Base-by-base conservation (phyloP, 2,797 vertebrate genomes). In the Mus minutoides region DNA sequence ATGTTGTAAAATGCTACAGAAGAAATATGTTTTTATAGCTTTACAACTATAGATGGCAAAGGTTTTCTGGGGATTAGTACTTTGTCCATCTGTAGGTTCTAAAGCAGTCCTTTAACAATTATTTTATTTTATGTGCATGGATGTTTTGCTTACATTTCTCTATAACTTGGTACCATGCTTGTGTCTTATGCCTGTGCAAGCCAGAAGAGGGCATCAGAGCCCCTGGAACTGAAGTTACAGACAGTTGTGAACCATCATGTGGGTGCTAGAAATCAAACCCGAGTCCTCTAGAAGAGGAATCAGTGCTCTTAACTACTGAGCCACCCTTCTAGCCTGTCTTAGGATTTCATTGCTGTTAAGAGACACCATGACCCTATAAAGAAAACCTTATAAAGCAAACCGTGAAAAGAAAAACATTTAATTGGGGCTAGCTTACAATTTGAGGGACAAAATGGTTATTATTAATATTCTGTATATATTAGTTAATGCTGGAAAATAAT, bases 1-100 rank as follows among this genome's bases (percentile, higher is more conserved):
- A 75, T 96, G n/a, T 97, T 97, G 92, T 96, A 86, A 95, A 90
- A 92, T 96, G 64, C 91, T 93, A 29, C 86, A 84, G 79, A 87
- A 83, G 40, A 94, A 96, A 77, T 95, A 58, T 87, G 56, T 96
- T 86, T 49, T 78, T 95, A 16, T 93, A 96, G 92, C 69, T 93
- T 56, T 62, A 90, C 83, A 94, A 92, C 67, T 93, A 95, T 43
- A 95, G 60, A 91, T 96, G 58, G 49, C 94, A 94, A 91, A 43
- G 67, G 91, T 80, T 88, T 93, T 92, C 78, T 95, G 16, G 93
- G 75, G 87, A 94, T 93, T 92, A 93, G 85, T 95, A 94, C 79
- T 73, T 93, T 84, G 10, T 87, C 67, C 54, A 95, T 88, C 92
- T 75, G 22, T 84, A 87, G 17, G 76, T 86, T 94, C 49, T 17